Conservation (phyloP, 2,888 invertebrate genomes). For the Pecten maximus region DNA sequence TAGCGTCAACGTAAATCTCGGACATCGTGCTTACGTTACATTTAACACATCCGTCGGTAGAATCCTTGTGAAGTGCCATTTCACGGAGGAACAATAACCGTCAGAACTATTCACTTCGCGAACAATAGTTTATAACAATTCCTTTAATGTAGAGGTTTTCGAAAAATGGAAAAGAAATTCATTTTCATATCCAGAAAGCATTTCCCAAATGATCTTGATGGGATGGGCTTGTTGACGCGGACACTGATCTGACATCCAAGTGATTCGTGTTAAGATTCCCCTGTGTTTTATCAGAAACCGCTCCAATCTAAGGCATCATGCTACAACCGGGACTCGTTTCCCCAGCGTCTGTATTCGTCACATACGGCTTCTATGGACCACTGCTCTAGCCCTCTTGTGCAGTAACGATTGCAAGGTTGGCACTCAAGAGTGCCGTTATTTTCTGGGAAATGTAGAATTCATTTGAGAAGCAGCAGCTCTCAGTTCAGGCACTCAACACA, state of each 20-base stretch:
- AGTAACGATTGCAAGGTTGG: not conserved
- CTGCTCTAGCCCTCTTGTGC: not conserved
- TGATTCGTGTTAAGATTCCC: not conserved
- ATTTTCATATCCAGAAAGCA: not conserved
- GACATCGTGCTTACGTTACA: not conserved
- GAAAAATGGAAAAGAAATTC: not conserved
- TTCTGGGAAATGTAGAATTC: not conserved
- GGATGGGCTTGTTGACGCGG: not conserved
- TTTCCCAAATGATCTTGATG: not conserved
- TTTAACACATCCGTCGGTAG: not conserved
- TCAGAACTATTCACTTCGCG: not conserved
- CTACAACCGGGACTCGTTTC: not conserved
- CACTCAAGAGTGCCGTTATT: not conserved
- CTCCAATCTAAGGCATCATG: constrained; percentile 3
- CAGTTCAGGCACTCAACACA: not conserved
- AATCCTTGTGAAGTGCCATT: not conserved
- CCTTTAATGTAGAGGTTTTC: not conserved
- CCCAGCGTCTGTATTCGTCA: not conserved
- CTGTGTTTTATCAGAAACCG: not conserved
- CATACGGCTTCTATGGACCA: not conserved
- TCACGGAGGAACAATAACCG: not conserved
- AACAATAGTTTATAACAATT: not conserved
- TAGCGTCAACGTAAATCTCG: not conserved
- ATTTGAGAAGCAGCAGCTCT: not conserved
- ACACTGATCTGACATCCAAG: not conserved